Percentiles rank a stretch among this genome's conserved stretches.
Evolutionary conservation across 2,113 vertebrate genomes (phyloP).

Genomic region (Pagrus major): DNA sequence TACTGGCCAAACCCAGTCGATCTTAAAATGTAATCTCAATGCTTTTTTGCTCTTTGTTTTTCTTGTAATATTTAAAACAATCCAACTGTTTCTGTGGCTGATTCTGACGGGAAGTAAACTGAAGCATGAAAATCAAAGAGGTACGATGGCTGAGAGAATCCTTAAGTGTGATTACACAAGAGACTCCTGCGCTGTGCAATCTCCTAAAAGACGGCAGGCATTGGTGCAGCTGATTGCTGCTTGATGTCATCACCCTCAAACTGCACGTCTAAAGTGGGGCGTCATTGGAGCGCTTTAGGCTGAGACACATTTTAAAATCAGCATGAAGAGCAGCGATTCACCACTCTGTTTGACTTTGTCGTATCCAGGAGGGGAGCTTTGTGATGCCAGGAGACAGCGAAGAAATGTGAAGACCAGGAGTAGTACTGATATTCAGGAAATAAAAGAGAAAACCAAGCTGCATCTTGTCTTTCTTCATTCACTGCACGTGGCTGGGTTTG

Average conservation of each 20-base stretch:
- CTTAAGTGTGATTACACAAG: constrained; percentile 1
- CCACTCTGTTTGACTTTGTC: constrained; percentile 31
- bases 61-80: neutral
- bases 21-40: neutral
- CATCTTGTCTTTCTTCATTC: constrained; percentile 2
- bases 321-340: constrained; percentile 24
- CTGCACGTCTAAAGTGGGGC: neutral
- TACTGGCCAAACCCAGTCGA: neutral
- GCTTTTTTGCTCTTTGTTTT: neutral
- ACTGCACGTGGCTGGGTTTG: neutral
- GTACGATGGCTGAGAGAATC: neutral
- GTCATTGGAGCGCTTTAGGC: constrained; percentile 16
- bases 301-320: neutral
- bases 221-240: constrained; percentile 44
- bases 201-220: constrained; percentile 6
- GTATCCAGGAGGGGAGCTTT: constrained; percentile 22
- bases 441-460: constrained; percentile 9
- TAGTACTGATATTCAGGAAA: constrained; percentile 16
- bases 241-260: constrained; percentile 63
- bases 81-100: neutral
- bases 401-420: neutral
- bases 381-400: constrained; percentile 4
- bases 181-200: constrained; percentile 13
- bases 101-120: neutral
- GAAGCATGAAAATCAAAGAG: neutral